Base-by-base conservation (phyloP, 2,113 vertebrate genomes). In the Hemibagrus wyckioides region DNA sequence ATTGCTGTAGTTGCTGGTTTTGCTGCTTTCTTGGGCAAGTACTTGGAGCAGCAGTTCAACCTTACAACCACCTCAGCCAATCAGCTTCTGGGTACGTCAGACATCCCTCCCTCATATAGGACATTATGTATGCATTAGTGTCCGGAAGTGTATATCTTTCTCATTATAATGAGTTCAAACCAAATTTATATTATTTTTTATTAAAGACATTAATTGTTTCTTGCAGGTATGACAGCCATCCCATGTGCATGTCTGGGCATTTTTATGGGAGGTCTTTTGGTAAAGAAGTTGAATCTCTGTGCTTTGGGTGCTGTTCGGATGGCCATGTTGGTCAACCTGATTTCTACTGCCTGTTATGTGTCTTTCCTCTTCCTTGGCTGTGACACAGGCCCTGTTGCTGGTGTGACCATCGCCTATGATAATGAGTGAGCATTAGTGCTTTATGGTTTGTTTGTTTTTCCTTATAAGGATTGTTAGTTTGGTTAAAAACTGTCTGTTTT, bases 301-400 rank as follows among this genome's bases (percentile, higher is more conserved):
- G 97, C 98, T 0, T 95, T 99, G 54, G 98, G 98, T 79, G 98
- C 98, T 87, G 97, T 99, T 82, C 96, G 97, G 67, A 99, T 99
- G 98, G 97, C 98, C 91, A 99, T 99, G 98, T 88, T 99, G 67
- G 98, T 99, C 92, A 99, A 99, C 95, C 93, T 99, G 91, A 96
- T 99, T 84, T 99, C 98, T 94, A 99, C 97, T 0, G 97, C 97
- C 77, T 99, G 98, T 94, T 99, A 99, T 3, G 94, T 99, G 85
- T 99, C 97, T 71, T 98, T 99, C 95, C 97, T 99, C 57, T 99
- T 99, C 95, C 95, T 99, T 90, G 98, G 98, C 82, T 99, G 98
- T 0, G 96, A 99, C 93, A 99, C 97, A 0, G 98, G 97, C 25
- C 97, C 96, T 1, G 98, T 99, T 80, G 98, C 98, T 17, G 98